Percentiles rank a stretch among this genome's conserved stretches.
Evolutionary conservation across 2,797 vertebrate genomes (phyloP).

Genomic region (Triplophysa yarkandensis): DNA sequence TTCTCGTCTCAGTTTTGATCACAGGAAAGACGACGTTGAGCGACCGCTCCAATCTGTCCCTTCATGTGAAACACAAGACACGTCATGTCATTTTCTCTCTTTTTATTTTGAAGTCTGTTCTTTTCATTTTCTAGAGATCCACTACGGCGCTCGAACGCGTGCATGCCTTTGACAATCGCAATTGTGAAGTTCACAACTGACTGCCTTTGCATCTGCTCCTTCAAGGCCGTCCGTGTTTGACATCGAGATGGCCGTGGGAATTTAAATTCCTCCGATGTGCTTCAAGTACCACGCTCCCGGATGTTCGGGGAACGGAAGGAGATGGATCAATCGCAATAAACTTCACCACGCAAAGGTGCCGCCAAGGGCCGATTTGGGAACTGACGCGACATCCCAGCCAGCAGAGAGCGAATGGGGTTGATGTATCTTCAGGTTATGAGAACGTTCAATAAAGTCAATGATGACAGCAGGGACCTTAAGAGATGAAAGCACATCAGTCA

Average conservation of each 20-base stretch:
- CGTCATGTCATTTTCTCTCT: conserved; percentile 5
- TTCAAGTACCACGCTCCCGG: neutral
- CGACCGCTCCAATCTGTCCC: conserved; percentile 31
- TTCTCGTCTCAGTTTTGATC: conserved; percentile 39
- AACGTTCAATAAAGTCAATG: conserved; percentile 57
- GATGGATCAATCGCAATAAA: conserved; percentile 30
- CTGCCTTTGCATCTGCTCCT: conserved; percentile 49
- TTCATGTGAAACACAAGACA: conserved; percentile 9
- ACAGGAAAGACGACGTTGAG: conserved; percentile 30
- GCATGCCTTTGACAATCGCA: conserved; percentile 50
- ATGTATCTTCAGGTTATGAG: conserved; percentile 44
- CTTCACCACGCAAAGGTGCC: conserved; percentile 11
- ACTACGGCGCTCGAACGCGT: conserved; percentile 5
- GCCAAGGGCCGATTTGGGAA: conserved; percentile 7
- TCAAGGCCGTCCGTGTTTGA: conserved; percentile 20
- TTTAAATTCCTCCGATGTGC: conserved; percentile 44
- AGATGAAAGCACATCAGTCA: conserved; percentile 53
- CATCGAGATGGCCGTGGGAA: conserved; percentile 22
- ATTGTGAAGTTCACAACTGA: conserved; percentile 56
- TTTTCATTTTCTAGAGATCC: conserved; percentile 28
- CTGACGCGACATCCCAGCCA: neutral
- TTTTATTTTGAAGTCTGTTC: conserved; percentile 14
- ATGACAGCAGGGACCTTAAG: conserved; percentile 50
- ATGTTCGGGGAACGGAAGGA: neutral
- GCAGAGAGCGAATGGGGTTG: conserved; percentile 7